Conservation (phyloP, 2,888 invertebrate species). For the Phortica okadai region DNA sequence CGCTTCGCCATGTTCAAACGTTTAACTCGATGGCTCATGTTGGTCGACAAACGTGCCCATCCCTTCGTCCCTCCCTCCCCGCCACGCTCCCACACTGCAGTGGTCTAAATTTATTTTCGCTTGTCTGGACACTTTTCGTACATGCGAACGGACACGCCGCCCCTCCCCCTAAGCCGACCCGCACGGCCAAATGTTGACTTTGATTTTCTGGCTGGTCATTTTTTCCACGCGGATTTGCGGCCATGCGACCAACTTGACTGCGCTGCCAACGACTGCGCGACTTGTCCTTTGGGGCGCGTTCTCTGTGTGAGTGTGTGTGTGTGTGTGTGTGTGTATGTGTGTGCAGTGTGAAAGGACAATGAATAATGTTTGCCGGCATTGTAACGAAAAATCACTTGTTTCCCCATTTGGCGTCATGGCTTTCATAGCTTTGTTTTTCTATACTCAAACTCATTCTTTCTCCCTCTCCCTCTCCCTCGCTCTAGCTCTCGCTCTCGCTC, state of each 20-base stretch:
- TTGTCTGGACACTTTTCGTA: conserved; percentile 60
- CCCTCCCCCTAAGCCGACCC: background rate
- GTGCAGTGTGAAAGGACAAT: conserved; percentile 51
- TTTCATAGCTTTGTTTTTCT: background rate
- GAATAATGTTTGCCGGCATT: conserved; percentile 62
- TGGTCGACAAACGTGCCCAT: background rate
- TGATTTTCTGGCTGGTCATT: conserved; percentile 1
- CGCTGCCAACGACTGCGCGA: conserved; percentile 32
- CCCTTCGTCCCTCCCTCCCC: conserved; percentile 19
- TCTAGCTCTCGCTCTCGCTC: conserved; percentile 14
- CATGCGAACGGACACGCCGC: conserved; percentile 14
- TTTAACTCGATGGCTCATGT: conserved; percentile 56
- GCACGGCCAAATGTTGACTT: background rate
- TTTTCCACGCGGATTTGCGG: conserved; percentile 25
- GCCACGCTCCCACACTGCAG: background rate
- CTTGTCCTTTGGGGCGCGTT: conserved; percentile 44
- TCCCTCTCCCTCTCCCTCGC: background rate
- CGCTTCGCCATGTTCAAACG: conserved; percentile 65
- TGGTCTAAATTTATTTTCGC: conserved; percentile 62
- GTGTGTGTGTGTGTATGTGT: conserved; percentile 1
- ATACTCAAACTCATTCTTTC: conserved; percentile 25
- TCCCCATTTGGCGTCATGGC: conserved; percentile 37
- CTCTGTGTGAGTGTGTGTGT: background rate
- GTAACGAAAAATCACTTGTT: conserved; percentile 58
- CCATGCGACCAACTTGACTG: background rate